phyloP scores from a whole-genome alignment of 1,140 invertebrate genomes.

The Tetramorium alpestre region DNA sequence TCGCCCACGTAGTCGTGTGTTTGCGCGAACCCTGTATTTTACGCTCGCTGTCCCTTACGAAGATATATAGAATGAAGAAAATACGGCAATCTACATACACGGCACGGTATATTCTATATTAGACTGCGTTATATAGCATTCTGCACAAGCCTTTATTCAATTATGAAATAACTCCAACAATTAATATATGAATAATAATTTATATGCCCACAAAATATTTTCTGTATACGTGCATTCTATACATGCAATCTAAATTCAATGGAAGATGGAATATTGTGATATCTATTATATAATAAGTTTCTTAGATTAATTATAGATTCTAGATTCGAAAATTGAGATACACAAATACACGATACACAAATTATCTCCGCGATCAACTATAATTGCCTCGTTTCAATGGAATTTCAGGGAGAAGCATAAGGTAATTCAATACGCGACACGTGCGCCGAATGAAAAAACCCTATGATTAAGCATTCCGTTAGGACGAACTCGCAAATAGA shows the following conservation, averaged over 20 bases:
- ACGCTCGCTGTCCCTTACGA: slow-evolving; percentile 23
- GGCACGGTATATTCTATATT: slow-evolving; percentile 8
- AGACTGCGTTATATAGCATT: not conserved
- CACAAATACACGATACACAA: not conserved
- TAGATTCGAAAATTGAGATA: not conserved
- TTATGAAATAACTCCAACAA: not conserved
- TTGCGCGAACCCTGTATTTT: slow-evolving; percentile 33
- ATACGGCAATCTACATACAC: slow-evolving; percentile 21
- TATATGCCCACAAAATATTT: not conserved
- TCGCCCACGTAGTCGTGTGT: slow-evolving; percentile 6
- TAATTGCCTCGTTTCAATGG: not conserved
- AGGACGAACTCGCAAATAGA: slow-evolving; percentile 15
- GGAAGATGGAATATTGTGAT: not conserved
- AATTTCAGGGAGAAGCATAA: not conserved
- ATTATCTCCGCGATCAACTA: not conserved
- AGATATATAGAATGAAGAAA: slow-evolving; percentile 24
- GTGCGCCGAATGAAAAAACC: not conserved
- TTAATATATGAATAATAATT: not conserved
- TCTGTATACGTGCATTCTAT: too few relatives aligned
- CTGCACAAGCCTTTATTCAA: not conserved
- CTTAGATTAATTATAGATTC: not conserved
- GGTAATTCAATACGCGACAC: slow-evolving; percentile 1
- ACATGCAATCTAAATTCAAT: not conserved
- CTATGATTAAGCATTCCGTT: not conserved
- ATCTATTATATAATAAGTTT: not conserved